A percentile compares a stretch with the other conserved stretches of the same genome.
Evolutionary conservation across 1,140 invertebrate genomes (phyloP).

Genomic region (Phymastichus coffea): DNA sequence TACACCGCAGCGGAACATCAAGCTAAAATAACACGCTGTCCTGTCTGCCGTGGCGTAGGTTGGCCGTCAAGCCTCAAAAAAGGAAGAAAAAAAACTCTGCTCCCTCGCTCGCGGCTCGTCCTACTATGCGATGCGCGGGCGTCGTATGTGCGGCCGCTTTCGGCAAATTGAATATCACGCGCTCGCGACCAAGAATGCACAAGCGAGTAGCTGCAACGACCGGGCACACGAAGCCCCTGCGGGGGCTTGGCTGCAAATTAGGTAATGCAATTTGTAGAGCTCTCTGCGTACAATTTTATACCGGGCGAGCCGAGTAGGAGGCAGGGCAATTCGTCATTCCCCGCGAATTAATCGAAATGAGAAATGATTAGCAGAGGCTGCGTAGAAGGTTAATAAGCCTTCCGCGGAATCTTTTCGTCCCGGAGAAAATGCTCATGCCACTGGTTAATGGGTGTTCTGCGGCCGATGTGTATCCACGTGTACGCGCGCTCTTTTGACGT

Average conservation of each 20-base stretch:
- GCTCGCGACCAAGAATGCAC: conserved; percentile 15
- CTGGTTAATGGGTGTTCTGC: conserved; percentile 1
- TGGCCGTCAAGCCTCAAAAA: too few species aligned
- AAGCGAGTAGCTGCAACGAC: not conserved
- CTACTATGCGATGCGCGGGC: too few species aligned
- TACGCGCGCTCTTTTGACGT: not conserved
- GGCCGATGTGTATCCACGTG: not conserved
- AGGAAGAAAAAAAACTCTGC: too few species aligned
- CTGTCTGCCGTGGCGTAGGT: too few species aligned
- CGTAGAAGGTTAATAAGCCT: conserved; percentile 5
- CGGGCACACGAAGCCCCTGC: too few species aligned
- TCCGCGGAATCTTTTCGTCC: too few species aligned
- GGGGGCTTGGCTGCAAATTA: conserved; percentile 15
- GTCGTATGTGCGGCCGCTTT: too few species aligned
- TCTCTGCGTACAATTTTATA: conserved; percentile 1
- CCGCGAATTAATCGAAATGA: conserved; percentile 24
- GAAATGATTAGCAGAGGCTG: conserved; percentile 16
- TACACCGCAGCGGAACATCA: too few species aligned
- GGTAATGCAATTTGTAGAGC: conserved; percentile 24
- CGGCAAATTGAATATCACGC: conserved; percentile 26
- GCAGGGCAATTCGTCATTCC: conserved; percentile 19
- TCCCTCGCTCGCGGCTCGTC: too few species aligned
- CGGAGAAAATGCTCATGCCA: not conserved
- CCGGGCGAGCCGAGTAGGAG: too few species aligned
- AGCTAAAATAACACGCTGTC: too few species aligned